Percentiles rank a stretch among this genome's conserved stretches.
These are phyloP conservation scores for Onthophagus sagittarius DNA, from an alignment of 2,888 invertebrate species.

Conservation along the genomic window DNA sequence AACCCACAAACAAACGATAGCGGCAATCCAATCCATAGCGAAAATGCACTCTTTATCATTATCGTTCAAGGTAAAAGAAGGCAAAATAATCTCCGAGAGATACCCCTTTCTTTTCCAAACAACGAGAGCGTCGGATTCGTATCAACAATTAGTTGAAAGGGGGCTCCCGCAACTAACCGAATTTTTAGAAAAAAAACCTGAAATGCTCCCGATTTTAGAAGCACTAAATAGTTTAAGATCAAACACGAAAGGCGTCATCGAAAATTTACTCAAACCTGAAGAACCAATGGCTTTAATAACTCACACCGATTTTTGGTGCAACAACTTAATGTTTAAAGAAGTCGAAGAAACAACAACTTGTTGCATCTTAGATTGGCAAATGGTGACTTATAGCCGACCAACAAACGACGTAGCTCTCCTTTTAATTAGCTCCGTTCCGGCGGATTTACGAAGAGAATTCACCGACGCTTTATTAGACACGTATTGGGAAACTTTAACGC, in stretches of 20 bases:
- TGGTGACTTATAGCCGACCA: conserved; percentile 73
- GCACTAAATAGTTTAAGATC: conserved; percentile 59
- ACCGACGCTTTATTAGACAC: conserved; percentile 63
- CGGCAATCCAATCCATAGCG: conserved; percentile 69
- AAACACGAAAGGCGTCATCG: conserved; percentile 68
- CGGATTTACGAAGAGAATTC: conserved; percentile 63
- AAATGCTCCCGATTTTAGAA: conserved; percentile 60
- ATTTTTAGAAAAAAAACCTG: conserved; percentile 64
- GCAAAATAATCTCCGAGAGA: conserved; percentile 51
- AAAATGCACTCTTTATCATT: conserved; percentile 70
- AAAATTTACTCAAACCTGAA: conserved; percentile 65
- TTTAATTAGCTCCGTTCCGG: conserved; percentile 68
- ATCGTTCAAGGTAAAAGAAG: conserved; percentile 57
- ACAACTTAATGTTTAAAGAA: conserved; percentile 68
- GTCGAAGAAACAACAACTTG: conserved; percentile 54
- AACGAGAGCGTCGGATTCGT: conserved; percentile 73
- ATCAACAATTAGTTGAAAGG: conserved; percentile 72
- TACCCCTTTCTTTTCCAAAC: conserved; percentile 74
- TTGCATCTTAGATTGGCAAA: conserved; percentile 78
- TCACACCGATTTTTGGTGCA: conserved; percentile 83
- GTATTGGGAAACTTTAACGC: conserved; percentile 64
- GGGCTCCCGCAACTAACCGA: conserved; percentile 72
- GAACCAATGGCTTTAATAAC: conserved; percentile 73
- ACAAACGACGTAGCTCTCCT: conserved; percentile 76
- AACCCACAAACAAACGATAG: conserved; percentile 60